Conservation (phyloP, 2,113 vertebrate species). For the Sterna hirundo region DNA sequence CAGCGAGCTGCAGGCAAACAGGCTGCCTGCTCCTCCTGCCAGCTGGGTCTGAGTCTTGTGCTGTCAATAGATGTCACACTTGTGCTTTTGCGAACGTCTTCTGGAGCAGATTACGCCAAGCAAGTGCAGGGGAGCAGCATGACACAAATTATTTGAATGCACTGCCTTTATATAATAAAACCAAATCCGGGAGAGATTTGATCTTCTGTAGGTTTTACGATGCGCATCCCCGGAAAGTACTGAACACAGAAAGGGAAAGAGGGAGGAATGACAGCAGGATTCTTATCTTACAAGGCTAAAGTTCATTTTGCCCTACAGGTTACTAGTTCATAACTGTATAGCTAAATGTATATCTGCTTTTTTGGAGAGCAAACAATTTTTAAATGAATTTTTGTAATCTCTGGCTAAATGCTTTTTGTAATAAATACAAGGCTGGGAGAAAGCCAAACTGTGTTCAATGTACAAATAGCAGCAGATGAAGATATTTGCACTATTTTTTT, state of each 20-base stretch:
- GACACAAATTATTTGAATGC: constrained; percentile 38
- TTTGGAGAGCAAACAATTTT: not conserved
- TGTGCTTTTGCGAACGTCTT: constrained; percentile 9
- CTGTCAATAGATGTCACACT: constrained; percentile 69
- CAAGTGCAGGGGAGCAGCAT: not conserved
- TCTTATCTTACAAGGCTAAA: not conserved
- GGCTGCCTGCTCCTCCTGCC: not conserved
- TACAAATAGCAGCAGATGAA: not conserved
- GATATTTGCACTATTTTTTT: not conserved
- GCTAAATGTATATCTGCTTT: not conserved
- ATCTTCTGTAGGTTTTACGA: constrained; percentile 40
- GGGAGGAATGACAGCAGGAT: not conserved
- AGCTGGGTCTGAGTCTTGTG: not conserved
- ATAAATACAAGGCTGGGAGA: not conserved
- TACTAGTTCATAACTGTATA: not conserved
- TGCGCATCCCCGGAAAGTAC: not conserved
- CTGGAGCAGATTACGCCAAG: not conserved
- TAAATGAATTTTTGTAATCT: not conserved
- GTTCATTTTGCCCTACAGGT: not conserved
- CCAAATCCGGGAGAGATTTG: constrained; percentile 4
- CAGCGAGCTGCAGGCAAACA: not conserved
- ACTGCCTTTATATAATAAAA: constrained; percentile 39
- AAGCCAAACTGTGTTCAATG: not conserved
- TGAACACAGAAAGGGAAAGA: not conserved
- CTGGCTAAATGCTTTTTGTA: not conserved